These are phyloP conservation scores for Coreoperca whiteheadi DNA, from an alignment of 2,113 vertebrate species.

Conservation along the genomic window DNA sequence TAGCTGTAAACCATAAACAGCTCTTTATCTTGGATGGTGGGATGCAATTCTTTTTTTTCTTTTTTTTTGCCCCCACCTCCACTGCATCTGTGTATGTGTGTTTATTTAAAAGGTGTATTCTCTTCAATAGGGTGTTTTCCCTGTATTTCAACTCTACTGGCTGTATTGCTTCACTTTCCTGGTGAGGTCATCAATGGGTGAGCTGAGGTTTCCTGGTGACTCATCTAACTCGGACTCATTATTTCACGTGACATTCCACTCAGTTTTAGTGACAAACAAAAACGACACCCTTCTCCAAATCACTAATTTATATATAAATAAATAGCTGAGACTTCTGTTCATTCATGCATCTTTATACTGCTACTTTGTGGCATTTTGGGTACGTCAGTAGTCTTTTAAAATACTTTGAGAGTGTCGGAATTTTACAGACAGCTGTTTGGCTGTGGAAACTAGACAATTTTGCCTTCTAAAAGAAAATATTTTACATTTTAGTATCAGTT, in stretches of 20 bases:
- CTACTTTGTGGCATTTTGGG: neutral
- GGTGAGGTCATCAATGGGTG: constrained; percentile 19
- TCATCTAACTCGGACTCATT: constrained; percentile 61
- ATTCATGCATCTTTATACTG: neutral
- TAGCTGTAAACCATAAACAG: too few species aligned
- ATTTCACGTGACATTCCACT: constrained; percentile 33
- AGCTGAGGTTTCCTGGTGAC: constrained; percentile 44
- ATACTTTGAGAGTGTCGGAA: neutral
- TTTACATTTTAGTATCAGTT: neutral
- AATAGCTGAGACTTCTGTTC: neutral
- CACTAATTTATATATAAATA: neutral
- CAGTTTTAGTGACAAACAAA: constrained; percentile 17
- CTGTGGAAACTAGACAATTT: neutral
- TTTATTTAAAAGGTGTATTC: constrained; percentile 12
- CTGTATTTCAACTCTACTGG: constrained; percentile 13
- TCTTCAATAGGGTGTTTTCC: constrained; percentile 14
- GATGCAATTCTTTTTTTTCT: too few species aligned
- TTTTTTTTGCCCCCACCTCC: too few species aligned
- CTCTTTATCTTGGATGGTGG: too few species aligned
- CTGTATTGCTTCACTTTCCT: constrained; percentile 27
- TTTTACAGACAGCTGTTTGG: neutral
- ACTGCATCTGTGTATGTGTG: neutral
- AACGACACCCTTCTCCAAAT: neutral
- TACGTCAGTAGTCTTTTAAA: neutral
- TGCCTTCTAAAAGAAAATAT: neutral